These are phyloP conservation scores for Acanthosepion pharaonis DNA, from an alignment of 2,888 invertebrate genomes.

Conservation along the genomic window DNA sequence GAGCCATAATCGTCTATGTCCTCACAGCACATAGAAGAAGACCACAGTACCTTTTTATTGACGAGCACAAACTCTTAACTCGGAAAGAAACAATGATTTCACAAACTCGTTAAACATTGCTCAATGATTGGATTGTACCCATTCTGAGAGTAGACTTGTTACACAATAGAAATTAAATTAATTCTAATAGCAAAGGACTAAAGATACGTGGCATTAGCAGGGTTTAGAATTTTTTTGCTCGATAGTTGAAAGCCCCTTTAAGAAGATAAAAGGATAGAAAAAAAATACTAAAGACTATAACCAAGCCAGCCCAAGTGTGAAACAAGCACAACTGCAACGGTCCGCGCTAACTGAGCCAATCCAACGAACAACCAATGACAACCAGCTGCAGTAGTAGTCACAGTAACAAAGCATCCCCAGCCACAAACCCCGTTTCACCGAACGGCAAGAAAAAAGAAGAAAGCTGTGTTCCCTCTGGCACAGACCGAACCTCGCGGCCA, in stretches of 20 bases:
- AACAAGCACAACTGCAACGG: neutral
- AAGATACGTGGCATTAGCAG: too few species aligned
- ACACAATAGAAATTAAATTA: too few species aligned
- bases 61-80: too few species aligned
- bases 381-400: neutral
- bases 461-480: slow-evolving; percentile 1
- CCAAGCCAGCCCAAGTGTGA: neutral
- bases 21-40: too few species aligned
- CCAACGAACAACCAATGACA: neutral
- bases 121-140: too few species aligned
- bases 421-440: neutral
- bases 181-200: too few species aligned
- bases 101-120: too few species aligned
- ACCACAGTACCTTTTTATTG: too few species aligned
- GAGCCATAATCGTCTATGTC: too few species aligned
- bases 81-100: too few species aligned
- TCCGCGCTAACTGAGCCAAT: neutral
- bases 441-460: neutral
- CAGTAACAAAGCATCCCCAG: neutral
- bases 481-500: neutral
- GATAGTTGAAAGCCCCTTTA: neutral
- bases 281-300: neutral
- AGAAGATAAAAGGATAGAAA: neutral
- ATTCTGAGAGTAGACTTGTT: too few species aligned
- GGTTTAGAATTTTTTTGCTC: neutral